Conservation (phyloP, 2,113 vertebrate genomes). For the Halichoeres trimaculatus region DNA sequence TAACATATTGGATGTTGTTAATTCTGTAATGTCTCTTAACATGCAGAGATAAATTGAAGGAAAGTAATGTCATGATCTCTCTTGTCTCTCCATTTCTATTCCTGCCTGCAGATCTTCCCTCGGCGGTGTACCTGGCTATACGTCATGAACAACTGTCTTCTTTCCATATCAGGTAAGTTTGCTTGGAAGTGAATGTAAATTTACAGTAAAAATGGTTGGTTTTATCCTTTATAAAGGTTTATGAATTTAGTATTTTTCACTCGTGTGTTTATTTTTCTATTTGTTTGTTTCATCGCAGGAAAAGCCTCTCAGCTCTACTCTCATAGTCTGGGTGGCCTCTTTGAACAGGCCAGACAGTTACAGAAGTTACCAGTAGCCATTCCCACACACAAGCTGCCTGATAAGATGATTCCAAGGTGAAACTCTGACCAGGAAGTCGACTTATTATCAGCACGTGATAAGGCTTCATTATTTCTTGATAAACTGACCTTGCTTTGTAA, state of each 20-base stretch:
- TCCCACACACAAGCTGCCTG: conserved; percentile 96
- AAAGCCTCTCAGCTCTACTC: conserved; percentile 99
- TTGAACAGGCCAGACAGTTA: conserved; percentile 97
- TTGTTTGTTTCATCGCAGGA: conserved; percentile 76
- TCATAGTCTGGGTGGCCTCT: conserved; percentile 93
- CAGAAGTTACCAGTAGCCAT: conserved; percentile 97
- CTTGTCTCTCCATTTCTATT: background rate
- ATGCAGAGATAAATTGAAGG: no score
- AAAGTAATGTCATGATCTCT: background rate
- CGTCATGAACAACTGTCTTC: conserved; percentile 97
- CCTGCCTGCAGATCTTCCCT: conserved; percentile 89
- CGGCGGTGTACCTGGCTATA: conserved; percentile 97
- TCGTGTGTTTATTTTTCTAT: background rate
- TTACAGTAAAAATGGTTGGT: background rate
- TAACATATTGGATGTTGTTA: no score
- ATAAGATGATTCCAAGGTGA: conserved; percentile 96
- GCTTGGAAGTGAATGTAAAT: background rate
- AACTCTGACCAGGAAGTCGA: background rate
- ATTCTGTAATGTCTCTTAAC: no score
- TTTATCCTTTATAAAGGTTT: no score
- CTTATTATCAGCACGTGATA: no score
- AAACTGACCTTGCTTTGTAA: background rate
- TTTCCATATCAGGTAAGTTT: conserved; percentile 95
- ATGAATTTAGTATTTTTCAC: background rate
- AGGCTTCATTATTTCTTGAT: background rate